phyloP scores from a whole-genome alignment of 2,888 invertebrate genomes.

The Lamproptera curius region DNA sequence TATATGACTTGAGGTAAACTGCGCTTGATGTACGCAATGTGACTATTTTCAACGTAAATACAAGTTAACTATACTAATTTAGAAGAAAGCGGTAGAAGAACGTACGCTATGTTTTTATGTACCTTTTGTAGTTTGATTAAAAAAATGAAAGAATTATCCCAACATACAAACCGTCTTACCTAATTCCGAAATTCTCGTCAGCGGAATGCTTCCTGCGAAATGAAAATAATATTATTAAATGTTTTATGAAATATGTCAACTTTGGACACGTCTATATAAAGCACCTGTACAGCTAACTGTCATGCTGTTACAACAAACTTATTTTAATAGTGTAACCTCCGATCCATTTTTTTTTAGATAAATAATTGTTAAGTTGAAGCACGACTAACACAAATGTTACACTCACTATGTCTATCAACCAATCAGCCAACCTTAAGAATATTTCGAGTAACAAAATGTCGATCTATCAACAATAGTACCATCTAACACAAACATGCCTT shows the following conservation, averaged over 20 bases:
- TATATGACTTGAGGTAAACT: no score
- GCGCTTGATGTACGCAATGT: no score
- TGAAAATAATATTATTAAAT: conserved; percentile 4
- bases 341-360: not conserved
- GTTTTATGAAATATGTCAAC: not conserved
- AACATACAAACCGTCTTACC: no score
- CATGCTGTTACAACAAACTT: conserved; percentile 10
- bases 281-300: conserved; percentile 7
- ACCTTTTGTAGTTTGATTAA: no score
- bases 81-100: no score
- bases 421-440: not conserved
- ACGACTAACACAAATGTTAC: not conserved
- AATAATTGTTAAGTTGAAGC: not conserved
- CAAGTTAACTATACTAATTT: no score
- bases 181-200: conserved; percentile 79
- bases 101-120: no score
- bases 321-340: conserved; percentile 8
- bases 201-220: conserved; percentile 72
- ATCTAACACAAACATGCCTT: conserved; percentile 19
- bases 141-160: no score
- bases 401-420: not conserved
- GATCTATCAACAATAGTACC: conserved; percentile 6
- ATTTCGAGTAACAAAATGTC: conserved; percentile 1
- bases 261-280: conserved; percentile 4
- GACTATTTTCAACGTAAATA: no score